Base-by-base conservation (phyloP, 2,113 vertebrate genomes). In the Triplophysa dalaica region DNA sequence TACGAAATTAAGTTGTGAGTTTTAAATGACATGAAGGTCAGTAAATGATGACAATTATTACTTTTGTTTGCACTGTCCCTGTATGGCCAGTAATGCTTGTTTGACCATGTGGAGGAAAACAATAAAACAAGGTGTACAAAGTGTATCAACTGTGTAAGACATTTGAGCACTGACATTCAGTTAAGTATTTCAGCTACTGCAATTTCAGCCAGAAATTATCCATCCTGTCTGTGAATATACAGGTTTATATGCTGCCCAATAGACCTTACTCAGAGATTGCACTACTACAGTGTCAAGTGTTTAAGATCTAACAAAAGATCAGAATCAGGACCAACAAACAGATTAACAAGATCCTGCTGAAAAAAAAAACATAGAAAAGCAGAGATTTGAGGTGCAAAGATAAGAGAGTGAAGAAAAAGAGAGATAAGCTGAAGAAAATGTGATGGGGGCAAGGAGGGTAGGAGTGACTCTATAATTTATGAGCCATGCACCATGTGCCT, bases 401-500 rank as follows among this genome's bases (percentile, higher is more conserved):
- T 61, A 54, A 56, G 65, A 50, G 60, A 38, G 58, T 75, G 76
- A 63, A 58, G 50, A 75, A 61, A 69, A 68, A 22, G 68, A 50
- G 54, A 65, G 24, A 62, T 33, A n/a, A 69, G 70, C 66, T 79
- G 65, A 67, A 41, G 45, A 22, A 78, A 26, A 83, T 64, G 56
- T 65, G 67, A 66, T 26, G 43, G 68, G 64, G 58, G 43, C 50
- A 52, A 16, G 60, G 73, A 22, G 38, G 77, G 64, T 67, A 78
- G 77, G 66, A 70, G 41, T 58, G 86, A 87, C 89, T 92, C 88
- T 89, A 92, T 92, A 92, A 93, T 92, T 93, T 88, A 93, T 92
- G 91, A 92, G 84, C 86, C 89, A 89, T 89, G 88, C 91, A 90
- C 91, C 90, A 91, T 91, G 91, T 92, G 88, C 87, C 89, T 84